Conservation (phyloP, 2,888 invertebrate species). For the Neria commutata region DNA sequence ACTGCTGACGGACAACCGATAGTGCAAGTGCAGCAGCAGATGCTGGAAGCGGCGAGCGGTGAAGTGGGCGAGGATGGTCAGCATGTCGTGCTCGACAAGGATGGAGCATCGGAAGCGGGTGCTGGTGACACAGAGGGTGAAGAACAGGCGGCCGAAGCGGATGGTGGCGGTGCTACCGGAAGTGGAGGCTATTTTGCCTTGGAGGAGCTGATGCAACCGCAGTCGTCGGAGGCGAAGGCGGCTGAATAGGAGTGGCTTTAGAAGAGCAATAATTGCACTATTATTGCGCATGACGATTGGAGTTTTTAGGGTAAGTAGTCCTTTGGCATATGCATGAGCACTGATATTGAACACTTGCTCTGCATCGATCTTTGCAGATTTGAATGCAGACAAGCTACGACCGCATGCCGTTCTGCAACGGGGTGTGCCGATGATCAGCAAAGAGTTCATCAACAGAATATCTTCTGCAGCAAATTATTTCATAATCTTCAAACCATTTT, state of each 20-base stretch:
- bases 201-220: slow-evolving; percentile 51
- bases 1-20: slow-evolving; percentile 60
- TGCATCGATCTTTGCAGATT: slow-evolving; percentile 15
- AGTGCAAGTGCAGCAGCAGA: slow-evolving; percentile 59
- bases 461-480: slow-evolving; percentile 17
- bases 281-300: slow-evolving; percentile 45
- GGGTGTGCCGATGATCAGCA: slow-evolving; percentile 10
- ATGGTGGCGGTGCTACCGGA: slow-evolving; percentile 44
- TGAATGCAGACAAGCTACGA: slow-evolving; percentile 4
- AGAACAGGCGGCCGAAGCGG: slow-evolving; percentile 40
- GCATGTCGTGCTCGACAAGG: slow-evolving; percentile 38
- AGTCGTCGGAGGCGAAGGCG: slow-evolving; percentile 42
- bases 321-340: background rate
- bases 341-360: background rate
- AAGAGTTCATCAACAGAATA: slow-evolving; percentile 10
- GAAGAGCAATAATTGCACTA: slow-evolving; percentile 39
- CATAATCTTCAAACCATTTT: slow-evolving; percentile 14
- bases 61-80: slow-evolving; percentile 39
- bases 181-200: slow-evolving; percentile 50
- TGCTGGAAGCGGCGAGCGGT: slow-evolving; percentile 41
- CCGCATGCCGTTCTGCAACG: background rate
- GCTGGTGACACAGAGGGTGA: slow-evolving; percentile 31
- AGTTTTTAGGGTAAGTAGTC: slow-evolving; percentile 13
- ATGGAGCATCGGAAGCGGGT: slow-evolving; percentile 39
- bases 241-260: slow-evolving; percentile 48